phyloP scores from a whole-genome alignment of 2,888 invertebrate genomes.

The Himalopsyche japonica region DNA sequence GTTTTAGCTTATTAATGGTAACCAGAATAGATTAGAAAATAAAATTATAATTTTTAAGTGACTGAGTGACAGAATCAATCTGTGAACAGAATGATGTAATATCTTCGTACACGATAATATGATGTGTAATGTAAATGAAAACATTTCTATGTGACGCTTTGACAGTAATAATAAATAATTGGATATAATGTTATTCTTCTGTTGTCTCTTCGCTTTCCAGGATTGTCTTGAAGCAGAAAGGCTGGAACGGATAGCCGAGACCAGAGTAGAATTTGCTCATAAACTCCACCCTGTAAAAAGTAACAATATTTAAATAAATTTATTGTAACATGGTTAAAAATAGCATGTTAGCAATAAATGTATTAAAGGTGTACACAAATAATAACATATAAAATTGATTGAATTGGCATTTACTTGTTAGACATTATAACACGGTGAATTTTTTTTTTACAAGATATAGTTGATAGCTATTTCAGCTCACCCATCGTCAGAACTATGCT shows the following conservation, averaged over 20 bases:
- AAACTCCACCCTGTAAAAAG: slow-evolving; percentile 81
- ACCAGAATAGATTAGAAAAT: too few relatives aligned
- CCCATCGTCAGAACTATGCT: too few relatives aligned
- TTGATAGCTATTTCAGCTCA: too few relatives aligned
- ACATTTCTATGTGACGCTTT: background rate
- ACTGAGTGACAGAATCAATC: background rate
- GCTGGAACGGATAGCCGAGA: slow-evolving; percentile 79
- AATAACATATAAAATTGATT: too few relatives aligned
- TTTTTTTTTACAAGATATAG: too few relatives aligned
- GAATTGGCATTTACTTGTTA: too few relatives aligned
- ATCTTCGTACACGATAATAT: background rate
- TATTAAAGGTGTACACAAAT: too few relatives aligned
- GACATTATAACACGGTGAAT: too few relatives aligned
- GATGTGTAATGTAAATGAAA: background rate
- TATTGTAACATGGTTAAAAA: too few relatives aligned
- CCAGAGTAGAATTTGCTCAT: slow-evolving; percentile 93
- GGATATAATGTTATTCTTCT: slow-evolving; percentile 45
- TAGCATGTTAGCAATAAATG: too few relatives aligned
- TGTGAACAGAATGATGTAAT: background rate
- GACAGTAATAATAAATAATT: background rate
- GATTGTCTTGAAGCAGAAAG: slow-evolving; percentile 83
- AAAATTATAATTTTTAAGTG: background rate
- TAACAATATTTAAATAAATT: too few relatives aligned
- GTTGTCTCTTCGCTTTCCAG: slow-evolving; percentile 61
- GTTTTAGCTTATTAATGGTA: too few relatives aligned